phyloP scores from a whole-genome alignment of 1,140 invertebrate genomes.

The Anoplolepis gracilipes region DNA sequence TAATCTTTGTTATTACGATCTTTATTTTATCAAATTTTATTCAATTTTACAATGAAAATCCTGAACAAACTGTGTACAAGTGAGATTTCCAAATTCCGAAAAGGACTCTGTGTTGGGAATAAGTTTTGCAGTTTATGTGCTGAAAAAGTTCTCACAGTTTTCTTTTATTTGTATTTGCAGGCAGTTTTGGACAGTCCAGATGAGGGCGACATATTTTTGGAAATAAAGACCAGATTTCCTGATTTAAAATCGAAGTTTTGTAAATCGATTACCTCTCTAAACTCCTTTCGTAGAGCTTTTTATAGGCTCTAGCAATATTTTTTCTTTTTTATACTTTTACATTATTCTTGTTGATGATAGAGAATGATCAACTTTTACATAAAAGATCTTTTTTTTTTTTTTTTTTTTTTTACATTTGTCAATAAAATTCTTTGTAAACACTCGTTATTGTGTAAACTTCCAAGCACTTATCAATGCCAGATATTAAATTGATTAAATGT shows the following conservation, averaged over 20 bases:
- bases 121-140: constrained; percentile 74
- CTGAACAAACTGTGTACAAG: constrained; percentile 59
- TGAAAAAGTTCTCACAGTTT: constrained; percentile 77
- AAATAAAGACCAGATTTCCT: constrained; percentile 87
- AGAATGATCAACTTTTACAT: constrained; percentile 28
- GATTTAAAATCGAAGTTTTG: constrained; percentile 80
- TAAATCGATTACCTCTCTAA: constrained; percentile 78
- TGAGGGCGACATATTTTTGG: constrained; percentile 84
- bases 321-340: constrained; percentile 71
- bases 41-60: constrained; percentile 60
- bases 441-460: constrained; percentile 54
- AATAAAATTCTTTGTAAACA: constrained; percentile 74
- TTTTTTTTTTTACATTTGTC: constrained; percentile 78
- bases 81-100: constrained; percentile 25
- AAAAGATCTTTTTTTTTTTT: constrained; percentile 70
- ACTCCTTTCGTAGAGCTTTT: constrained; percentile 62
- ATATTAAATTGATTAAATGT: constrained; percentile 59
- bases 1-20: constrained; percentile 72
- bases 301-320: constrained; percentile 57
- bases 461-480: constrained; percentile 23
- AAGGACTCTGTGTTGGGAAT: constrained; percentile 49
- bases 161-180: constrained; percentile 86
- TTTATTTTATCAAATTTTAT: constrained; percentile 56
- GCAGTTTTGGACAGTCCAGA: constrained; percentile 83
- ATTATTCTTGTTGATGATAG: constrained; percentile 67